A percentile compares a stretch with the other conserved stretches of the same genome.
Evolutionary conservation across 1,140 invertebrate species (phyloP).

Genomic region (Protaetia brevitarsis): DNA sequence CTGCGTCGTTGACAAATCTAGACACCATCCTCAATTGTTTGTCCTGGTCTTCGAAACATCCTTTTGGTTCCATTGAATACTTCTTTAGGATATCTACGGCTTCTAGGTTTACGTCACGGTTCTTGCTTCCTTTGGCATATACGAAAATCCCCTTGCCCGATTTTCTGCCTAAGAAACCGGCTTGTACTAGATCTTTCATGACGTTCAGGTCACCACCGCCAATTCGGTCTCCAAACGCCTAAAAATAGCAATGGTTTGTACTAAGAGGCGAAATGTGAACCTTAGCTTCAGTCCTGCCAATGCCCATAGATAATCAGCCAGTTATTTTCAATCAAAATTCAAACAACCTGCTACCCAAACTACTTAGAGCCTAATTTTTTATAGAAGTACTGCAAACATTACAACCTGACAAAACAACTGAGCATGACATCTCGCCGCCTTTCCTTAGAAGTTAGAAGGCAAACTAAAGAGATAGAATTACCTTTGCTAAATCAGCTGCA

Average conservation of each 20-base stretch:
- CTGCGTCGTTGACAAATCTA: constrained; percentile 96
- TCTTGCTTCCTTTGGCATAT: constrained; percentile 79
- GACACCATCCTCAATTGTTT: constrained; percentile 87
- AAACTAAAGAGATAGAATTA: too few species aligned
- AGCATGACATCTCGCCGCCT: background rate
- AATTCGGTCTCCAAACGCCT: constrained; percentile 80
- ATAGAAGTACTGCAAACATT: too few species aligned
- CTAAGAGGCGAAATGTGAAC: too few species aligned
- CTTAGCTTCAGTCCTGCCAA: too few species aligned
- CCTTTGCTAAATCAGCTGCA: constrained; percentile 75
- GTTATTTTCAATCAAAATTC: too few species aligned
- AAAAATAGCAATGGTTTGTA: too few species aligned
- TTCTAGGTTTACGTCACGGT: constrained; percentile 76
- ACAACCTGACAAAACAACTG: too few species aligned
- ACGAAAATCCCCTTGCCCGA: constrained; percentile 92
- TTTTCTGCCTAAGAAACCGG: constrained; percentile 90
- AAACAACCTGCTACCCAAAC: too few species aligned
- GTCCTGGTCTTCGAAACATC: constrained; percentile 82
- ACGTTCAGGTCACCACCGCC: constrained; percentile 73
- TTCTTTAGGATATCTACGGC: constrained; percentile 81
- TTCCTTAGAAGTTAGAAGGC: too few species aligned
- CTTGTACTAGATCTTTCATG: constrained; percentile 84
- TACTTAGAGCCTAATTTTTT: too few species aligned
- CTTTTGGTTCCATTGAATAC: constrained; percentile 70
- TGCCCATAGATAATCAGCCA: too few species aligned